Conservation (phyloP, 1,140 invertebrate genomes). For the Copidosoma floridanum region DNA sequence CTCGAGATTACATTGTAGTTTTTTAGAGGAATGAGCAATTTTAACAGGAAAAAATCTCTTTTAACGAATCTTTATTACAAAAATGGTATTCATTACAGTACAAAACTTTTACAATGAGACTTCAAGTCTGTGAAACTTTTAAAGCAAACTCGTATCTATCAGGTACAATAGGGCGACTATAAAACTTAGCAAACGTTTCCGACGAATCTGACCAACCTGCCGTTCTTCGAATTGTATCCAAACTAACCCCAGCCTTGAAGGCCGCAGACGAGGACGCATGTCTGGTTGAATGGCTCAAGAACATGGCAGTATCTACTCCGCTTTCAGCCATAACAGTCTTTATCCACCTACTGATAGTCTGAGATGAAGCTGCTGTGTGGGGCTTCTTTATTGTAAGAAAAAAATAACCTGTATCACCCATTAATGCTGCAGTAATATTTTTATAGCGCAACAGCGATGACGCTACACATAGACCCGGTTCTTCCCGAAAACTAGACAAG, state of each 20-base stretch:
- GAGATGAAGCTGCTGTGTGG: background rate
- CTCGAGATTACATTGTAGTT: background rate
- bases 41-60: background rate
- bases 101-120: background rate
- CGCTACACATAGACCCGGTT: conserved; percentile 12
- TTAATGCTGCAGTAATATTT: background rate
- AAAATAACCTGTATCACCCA: background rate
- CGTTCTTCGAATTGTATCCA: conserved; percentile 16
- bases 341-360: conserved; percentile 24
- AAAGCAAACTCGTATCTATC: background rate
- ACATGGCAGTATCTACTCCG: conserved; percentile 21
- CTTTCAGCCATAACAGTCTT: conserved; percentile 1
- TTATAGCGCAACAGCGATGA: conserved; percentile 1
- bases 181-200: conserved; percentile 16
- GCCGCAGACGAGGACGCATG: conserved; percentile 21
- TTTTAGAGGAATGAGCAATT: background rate
- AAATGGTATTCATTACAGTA: background rate
- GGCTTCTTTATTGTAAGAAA: conserved; percentile 19
- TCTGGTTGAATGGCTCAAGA: conserved; percentile 16
- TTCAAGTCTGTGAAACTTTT: background rate
- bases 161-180: conserved; percentile 5
- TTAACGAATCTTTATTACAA: no score
- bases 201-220: conserved; percentile 22
- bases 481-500: conserved; percentile 11
- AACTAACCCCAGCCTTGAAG: conserved; percentile 2